Evolutionary conservation across 2,113 vertebrate genomes (phyloP), one percentile per base, ranked within the genome.

Genomic region (Verasper variegatus): DNA sequence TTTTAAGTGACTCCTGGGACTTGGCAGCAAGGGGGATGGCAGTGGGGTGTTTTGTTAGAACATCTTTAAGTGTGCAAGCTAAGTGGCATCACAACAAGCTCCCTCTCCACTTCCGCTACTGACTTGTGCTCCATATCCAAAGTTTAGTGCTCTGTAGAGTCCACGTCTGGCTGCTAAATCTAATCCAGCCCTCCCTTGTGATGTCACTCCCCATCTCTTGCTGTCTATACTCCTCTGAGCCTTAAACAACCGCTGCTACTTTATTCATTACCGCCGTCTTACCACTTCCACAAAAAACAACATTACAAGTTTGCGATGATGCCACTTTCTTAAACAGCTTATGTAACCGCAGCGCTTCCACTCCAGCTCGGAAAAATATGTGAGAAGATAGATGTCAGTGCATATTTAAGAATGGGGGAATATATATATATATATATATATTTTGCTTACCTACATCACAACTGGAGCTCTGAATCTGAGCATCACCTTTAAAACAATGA

Each of bases 381-480:
- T 1, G 13, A 24, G 14, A 55, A 66, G 58, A 79, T 61, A 55
- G 26, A 74, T 64, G 55, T 10, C n/a, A 8, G 54, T 1, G 11
- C 69, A 62, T 74, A 31, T 69, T 77, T 60, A 73, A 63, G 42
- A 17, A 31, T 35, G 64, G 64, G 68, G 60, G 64, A 68, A 64
- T 83, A 47, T 80, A 78, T 69, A 51, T 51, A 51, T 51, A 18
- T 18, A 51, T 49, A 49, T 49, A 68, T 6, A 49, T 49, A 49
- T 49, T 65, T 55, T n/a, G n/a, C 74, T 47, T 74, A 87, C 67
- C 75, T 57, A 40, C 24, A 23, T n/a, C 14, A 20, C 70, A 87
- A 74, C 83, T 86, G 74, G 78, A 72, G 71, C 84, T 74, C 24
- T 23, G 17, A 27, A 61, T 59, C 47, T 31, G 14, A 68, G 76